These are phyloP conservation scores for Thaumatotibia leucotreta DNA, from an alignment of 1,140 invertebrate species.

Conservation along the genomic window DNA sequence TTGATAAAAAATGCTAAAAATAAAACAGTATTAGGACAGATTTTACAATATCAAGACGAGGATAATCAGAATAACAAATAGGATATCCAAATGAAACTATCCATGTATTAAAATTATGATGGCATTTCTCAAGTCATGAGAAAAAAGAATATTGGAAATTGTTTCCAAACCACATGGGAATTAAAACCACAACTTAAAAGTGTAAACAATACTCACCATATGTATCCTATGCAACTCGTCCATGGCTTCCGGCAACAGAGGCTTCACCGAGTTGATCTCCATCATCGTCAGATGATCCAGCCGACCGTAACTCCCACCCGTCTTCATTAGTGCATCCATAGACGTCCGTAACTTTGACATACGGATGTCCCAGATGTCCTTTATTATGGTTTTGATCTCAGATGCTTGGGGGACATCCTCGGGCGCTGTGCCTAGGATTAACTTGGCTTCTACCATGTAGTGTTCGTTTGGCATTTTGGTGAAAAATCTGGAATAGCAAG, in stretches of 20 bases:
- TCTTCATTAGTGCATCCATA: constrained; percentile 92
- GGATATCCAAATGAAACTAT: too few relatives aligned
- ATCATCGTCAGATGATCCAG: constrained; percentile 94
- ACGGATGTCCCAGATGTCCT: constrained; percentile 97
- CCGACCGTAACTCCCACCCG: constrained; percentile 88
- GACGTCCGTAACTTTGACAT: constrained; percentile 95
- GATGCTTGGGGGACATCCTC: constrained; percentile 89
- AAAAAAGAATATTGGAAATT: too few relatives aligned
- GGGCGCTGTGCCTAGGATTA: constrained; percentile 84
- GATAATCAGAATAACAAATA: too few relatives aligned
- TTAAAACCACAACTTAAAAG: too few relatives aligned
- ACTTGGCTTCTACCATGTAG: constrained; percentile 93
- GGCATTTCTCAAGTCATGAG: too few relatives aligned
- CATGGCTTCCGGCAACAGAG: constrained; percentile 90
- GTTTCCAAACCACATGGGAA: too few relatives aligned
- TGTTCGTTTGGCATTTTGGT: constrained; percentile 94
- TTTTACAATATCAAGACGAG: too few relatives aligned
- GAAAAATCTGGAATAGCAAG: constrained; percentile 87
- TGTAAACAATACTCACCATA: constrained; percentile 75
- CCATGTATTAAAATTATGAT: too few relatives aligned
- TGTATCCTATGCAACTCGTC: constrained; percentile 88
- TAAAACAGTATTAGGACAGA: too few relatives aligned
- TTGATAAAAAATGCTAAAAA: too few relatives aligned
- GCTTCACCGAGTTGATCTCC: constrained; percentile 94
- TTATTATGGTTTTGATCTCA: constrained; percentile 92